Percentiles rank a stretch among this genome's conserved stretches.
phyloP scores from a whole-genome alignment of 2,797 vertebrate species.

The Microctenopoma lineatum region DNA sequence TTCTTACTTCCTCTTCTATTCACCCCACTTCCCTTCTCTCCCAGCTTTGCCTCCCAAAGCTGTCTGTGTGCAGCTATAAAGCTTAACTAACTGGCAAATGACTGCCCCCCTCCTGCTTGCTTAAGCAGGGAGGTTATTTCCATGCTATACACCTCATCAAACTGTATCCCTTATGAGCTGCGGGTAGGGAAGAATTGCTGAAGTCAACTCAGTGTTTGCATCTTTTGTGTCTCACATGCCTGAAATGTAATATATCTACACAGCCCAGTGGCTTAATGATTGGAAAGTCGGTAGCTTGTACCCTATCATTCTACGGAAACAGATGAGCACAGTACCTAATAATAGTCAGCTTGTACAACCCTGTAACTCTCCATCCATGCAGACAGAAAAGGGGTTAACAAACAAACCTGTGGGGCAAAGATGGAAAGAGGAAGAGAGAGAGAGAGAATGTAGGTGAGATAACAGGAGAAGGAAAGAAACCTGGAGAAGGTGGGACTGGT shows the following conservation, averaged over 20 bases:
- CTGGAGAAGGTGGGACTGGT: neutral
- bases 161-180: constrained; percentile 41
- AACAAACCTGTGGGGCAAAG: constrained; percentile 6
- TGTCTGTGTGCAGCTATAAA: constrained; percentile 61
- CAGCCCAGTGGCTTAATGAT: neutral
- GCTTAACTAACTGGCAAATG: constrained; percentile 73
- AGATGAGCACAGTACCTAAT: neutral
- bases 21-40: constrained; percentile 8
- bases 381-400: neutral
- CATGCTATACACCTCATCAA: constrained; percentile 60
- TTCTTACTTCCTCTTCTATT: constrained; percentile 46
- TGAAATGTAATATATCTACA: constrained; percentile 23
- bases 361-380: neutral
- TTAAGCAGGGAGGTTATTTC: constrained; percentile 69
- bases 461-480: neutral
- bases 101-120: constrained; percentile 50
- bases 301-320: constrained; percentile 4
- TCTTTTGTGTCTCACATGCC: constrained; percentile 17
- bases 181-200: constrained; percentile 26
- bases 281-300: constrained; percentile 4
- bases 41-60: constrained; percentile 22
- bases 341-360: neutral
- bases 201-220: constrained; percentile 23
- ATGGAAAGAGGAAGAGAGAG: neutral
- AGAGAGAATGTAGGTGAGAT: neutral